A percentile compares a stretch with the other conserved stretches of the same genome.
phyloP scores from a whole-genome alignment of 2,113 vertebrate species.

The Rhineura floridana region DNA sequence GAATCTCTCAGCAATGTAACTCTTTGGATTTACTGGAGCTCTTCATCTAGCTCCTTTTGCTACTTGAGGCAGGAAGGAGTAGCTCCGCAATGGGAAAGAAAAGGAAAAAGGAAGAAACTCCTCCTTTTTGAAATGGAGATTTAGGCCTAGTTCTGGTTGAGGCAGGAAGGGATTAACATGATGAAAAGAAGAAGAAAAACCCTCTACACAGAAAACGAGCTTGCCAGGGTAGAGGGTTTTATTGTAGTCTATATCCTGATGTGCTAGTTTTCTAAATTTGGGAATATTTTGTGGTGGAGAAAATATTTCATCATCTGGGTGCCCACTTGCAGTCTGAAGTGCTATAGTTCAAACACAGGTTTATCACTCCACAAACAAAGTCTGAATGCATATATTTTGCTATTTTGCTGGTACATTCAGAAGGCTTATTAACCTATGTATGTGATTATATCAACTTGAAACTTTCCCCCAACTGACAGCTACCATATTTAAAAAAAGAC shows the following conservation, averaged over 20 bases:
- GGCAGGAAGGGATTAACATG: background rate
- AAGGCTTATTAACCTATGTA: background rate
- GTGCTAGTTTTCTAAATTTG: background rate
- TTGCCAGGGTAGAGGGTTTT: background rate
- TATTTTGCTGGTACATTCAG: background rate
- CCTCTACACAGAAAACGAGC: background rate
- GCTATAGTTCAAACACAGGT: background rate
- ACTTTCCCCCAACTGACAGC: background rate
- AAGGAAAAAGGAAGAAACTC: background rate
- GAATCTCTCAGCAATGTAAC: background rate
- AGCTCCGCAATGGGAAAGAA: background rate
- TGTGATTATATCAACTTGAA: background rate
- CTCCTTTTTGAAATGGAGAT: background rate
- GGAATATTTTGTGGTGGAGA: background rate
- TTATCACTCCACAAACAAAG: background rate
- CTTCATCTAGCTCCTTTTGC: background rate
- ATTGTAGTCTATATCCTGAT: background rate
- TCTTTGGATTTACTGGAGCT: background rate
- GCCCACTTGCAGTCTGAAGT: background rate
- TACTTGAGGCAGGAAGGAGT: background rate
- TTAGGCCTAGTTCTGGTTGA: background rate
- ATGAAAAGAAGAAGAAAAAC: background rate
- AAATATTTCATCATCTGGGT: background rate
- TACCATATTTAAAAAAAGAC: background rate
- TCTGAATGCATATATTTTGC: background rate